Conservation (phyloP, 1,140 invertebrate genomes). For the Gyrodactylus bullatarudis region DNA sequence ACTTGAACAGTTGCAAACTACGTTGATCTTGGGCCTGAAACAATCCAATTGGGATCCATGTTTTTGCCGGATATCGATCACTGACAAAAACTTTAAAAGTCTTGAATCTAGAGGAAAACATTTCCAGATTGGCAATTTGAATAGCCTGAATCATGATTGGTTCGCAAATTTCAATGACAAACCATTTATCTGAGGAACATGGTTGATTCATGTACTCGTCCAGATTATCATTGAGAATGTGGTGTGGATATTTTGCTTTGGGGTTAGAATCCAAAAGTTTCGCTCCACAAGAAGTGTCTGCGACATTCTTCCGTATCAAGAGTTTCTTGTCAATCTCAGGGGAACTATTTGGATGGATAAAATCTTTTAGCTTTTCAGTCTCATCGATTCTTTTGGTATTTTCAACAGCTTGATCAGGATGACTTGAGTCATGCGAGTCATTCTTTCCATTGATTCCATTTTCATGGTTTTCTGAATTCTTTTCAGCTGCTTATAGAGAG, state of each 20-base stretch:
- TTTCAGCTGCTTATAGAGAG: too few species aligned
- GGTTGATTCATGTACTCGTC: constrained; percentile 95
- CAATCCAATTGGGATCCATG: not conserved
- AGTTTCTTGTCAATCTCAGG: not conserved
- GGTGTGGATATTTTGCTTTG: constrained; percentile 41
- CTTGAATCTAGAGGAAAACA: constrained; percentile 43
- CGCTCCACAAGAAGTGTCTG: constrained; percentile 45
- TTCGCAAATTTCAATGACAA: constrained; percentile 83
- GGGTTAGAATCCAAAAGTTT: constrained; percentile 66
- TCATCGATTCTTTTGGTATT: not conserved
- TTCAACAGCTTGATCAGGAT: not conserved
- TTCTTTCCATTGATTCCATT: not conserved
- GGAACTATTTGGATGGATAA: not conserved
- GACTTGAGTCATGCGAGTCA: not conserved
- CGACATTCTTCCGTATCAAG: not conserved
- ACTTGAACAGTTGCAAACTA: not conserved
- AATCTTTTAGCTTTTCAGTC: not conserved
- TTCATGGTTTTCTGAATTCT: not conserved
- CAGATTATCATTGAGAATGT: constrained; percentile 44
- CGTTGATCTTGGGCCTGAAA: not conserved
- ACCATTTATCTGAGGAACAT: constrained; percentile 31
- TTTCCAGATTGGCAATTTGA: constrained; percentile 78
- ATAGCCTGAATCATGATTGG: constrained; percentile 47
- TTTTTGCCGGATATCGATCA: constrained; percentile 1
- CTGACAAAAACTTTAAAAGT: not conserved